phyloP scores from a whole-genome alignment of 2,888 invertebrate species.

The Allygus modestus region DNA sequence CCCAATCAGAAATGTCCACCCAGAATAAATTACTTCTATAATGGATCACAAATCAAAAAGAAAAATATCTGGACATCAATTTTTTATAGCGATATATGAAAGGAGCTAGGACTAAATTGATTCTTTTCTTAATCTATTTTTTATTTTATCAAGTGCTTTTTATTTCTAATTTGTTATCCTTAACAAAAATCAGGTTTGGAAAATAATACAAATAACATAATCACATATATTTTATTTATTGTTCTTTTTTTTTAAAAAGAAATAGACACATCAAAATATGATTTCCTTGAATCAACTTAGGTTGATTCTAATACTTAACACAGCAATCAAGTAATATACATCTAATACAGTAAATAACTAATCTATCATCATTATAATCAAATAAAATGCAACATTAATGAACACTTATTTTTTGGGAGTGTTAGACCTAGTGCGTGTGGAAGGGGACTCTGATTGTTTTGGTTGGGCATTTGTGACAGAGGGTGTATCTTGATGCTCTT shows the following conservation, averaged over 20 bases:
- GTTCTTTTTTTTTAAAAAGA: neutral
- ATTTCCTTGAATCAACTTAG: neutral
- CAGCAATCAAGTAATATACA: neutral
- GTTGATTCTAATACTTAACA: constrained; percentile 6
- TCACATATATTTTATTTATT: neutral
- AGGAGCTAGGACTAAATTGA: too few species aligned
- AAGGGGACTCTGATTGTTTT: constrained; percentile 19
- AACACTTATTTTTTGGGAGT: constrained; percentile 35
- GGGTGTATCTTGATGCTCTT: neutral
- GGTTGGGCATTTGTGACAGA: neutral
- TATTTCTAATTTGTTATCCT: too few species aligned
- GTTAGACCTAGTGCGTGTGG: constrained; percentile 2
- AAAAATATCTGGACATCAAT: too few species aligned
- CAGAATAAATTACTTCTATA: too few species aligned
- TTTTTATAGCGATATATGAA: too few species aligned
- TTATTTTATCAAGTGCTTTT: too few species aligned
- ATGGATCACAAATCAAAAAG: too few species aligned
- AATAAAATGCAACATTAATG: constrained; percentile 17
- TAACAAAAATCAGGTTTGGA: too few species aligned
- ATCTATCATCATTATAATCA: neutral
- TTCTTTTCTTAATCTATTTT: too few species aligned
- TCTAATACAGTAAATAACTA: neutral
- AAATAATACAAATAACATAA: too few species aligned
- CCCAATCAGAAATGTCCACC: too few species aligned
- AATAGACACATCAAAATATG: constrained; percentile 1